phyloP scores from a whole-genome alignment of 1,140 invertebrate species.

The Procambarus clarkii region DNA sequence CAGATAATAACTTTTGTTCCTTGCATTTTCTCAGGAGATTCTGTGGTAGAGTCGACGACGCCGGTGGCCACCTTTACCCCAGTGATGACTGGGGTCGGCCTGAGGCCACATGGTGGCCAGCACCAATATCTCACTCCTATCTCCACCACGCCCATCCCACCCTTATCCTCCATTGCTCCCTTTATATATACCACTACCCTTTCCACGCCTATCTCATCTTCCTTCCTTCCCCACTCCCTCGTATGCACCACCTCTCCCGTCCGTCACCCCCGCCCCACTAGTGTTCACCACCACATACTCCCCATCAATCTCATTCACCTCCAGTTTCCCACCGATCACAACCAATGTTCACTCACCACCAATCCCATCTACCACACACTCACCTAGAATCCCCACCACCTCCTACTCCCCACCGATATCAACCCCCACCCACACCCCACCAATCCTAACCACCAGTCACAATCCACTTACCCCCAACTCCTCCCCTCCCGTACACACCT shows the following conservation, averaged over 20 bases:
- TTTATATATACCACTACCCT: not conserved
- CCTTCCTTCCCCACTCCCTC: not conserved
- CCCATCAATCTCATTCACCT: not conserved
- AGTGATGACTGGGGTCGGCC: constrained; percentile 18
- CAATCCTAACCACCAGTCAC: not conserved
- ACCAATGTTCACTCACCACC: not conserved
- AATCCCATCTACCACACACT: not conserved
- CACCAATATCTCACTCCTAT: constrained; percentile 38
- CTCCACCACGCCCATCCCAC: not conserved
- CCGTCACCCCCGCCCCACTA: not conserved
- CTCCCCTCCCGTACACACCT: not conserved
- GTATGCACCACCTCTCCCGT: not conserved
- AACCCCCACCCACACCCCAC: not conserved
- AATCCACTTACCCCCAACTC: not conserved
- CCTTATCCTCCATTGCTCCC: constrained; percentile 5
- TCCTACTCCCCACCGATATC: not conserved
- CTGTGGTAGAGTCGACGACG: not conserved
- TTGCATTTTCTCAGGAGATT: constrained; percentile 4
- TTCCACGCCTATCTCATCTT: not conserved
- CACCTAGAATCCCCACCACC: not conserved
- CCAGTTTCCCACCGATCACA: not conserved
- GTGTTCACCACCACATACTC: not conserved
- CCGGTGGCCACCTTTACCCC: not conserved
- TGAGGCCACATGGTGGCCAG: constrained; percentile 43
- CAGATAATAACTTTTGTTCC: not conserved